phyloP scores from a whole-genome alignment of 2,888 invertebrate genomes.

The Sicus ferrugineus region DNA sequence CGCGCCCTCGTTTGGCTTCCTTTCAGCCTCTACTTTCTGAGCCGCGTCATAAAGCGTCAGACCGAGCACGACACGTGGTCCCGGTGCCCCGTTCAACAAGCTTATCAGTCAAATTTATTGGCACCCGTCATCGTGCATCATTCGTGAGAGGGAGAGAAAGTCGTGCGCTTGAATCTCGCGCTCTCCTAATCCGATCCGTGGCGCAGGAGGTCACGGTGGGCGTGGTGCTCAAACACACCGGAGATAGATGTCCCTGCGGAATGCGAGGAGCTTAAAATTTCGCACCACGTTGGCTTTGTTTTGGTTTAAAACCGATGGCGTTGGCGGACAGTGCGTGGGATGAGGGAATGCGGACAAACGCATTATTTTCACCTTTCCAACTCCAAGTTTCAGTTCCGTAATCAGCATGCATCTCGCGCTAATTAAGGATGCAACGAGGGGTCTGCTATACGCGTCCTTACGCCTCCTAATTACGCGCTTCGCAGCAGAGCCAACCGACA shows the following conservation, averaged over 20 bases:
- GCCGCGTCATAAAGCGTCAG: not conserved
- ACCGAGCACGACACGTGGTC: not conserved
- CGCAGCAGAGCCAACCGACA: not conserved
- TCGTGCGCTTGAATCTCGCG: too few species aligned
- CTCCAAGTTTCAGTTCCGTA: not conserved
- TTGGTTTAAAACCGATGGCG: not conserved
- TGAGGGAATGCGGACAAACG: not conserved
- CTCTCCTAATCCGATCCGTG: too few species aligned
- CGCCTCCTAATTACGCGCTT: not conserved
- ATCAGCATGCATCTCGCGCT: not conserved
- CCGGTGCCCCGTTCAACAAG: not conserved
- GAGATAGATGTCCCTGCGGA: not conserved
- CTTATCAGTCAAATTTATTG: slow-evolving; percentile 12
- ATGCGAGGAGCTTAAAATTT: not conserved
- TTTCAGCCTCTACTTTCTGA: not conserved
- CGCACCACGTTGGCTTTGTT: not conserved
- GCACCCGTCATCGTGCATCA: slow-evolving; percentile 7
- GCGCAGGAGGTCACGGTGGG: too few species aligned
- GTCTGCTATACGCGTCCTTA: not conserved
- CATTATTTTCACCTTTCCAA: not conserved
- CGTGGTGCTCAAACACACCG: too few species aligned
- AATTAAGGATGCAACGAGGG: not conserved
- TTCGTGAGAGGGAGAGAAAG: too few species aligned
- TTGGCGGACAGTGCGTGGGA: not conserved
- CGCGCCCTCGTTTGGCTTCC: too few species aligned